Evolutionary conservation across 2,888 invertebrate genomes (phyloP), one percentile per base, ranked within the genome.

Genomic region (Andrena haemorrhoa): DNA sequence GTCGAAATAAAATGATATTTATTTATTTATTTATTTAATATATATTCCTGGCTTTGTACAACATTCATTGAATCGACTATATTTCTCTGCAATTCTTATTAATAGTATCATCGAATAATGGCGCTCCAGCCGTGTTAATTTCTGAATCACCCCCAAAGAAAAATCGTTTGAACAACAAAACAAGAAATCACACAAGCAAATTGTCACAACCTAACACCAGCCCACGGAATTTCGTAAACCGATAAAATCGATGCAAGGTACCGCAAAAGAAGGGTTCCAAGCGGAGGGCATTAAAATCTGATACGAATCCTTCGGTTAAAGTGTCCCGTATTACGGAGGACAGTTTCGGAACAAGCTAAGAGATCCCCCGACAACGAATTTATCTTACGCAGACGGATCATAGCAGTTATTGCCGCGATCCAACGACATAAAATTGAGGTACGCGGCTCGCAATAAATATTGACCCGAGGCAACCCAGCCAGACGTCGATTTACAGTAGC

Each of bases 361-460:
- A 33, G 65, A 56, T 41, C 31, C 26, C 35, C 26, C 23, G 31
- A 33, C 51, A 61, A 16, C 51, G 68, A 79, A 79, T 79, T 76
- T 79, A 76, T 60, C 69, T 61, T 76, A 53, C 58, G 10, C 2
- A 7, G 16, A n/a, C 29, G 33, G 23, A 10, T n/a, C 41, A 29
- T 47, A 26, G 41, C 51, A 60, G 51, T 79, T 66, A 51, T 66
- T 76, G 33, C 51, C 60, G 51, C 65, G 61, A 79, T 79, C 51
- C 76, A 41, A 65, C 64, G 64, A 71, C 79, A 49, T 76, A 76
- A 79, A 79, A 76, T 79, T 64, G 70, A 76, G 61, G 76, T 64
- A 70, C 79, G 51, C 70, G 33, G 65, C 16, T 60, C 41, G 65
- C 76, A 71, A 79, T 76, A 79, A 76, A 79, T 79, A 79, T 35